Evolutionary conservation across 1,140 invertebrate species (phyloP).

Genomic region (Liolophura sinensis): DNA sequence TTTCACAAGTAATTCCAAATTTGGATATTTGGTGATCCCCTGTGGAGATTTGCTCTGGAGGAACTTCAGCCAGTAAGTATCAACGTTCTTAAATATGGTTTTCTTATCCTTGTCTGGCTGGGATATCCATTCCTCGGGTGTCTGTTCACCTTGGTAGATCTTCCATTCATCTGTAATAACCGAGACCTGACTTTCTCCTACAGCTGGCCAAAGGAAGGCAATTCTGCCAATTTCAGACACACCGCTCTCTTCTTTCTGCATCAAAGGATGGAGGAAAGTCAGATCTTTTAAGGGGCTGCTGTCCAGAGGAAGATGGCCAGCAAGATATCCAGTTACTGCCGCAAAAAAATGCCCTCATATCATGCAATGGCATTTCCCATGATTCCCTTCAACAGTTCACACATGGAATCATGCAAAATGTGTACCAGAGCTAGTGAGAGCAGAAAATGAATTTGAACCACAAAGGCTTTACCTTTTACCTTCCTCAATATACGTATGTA

Average conservation of each 20-base stretch:
- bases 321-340: constrained; percentile 12
- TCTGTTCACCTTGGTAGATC: constrained; percentile 11
- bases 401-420: constrained; percentile 17
- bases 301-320: constrained; percentile 12
- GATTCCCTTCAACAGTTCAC: constrained; percentile 15
- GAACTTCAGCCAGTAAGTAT: too few species aligned
- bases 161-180: constrained; percentile 28
- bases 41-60: too few species aligned
- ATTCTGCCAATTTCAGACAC: constrained; percentile 9
- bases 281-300: constrained; percentile 9
- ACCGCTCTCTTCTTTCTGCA: constrained; percentile 10
- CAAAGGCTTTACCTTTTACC: constrained; percentile 10
- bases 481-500: constrained; percentile 20
- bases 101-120: too few species aligned
- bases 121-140: constrained; percentile 13
- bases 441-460: constrained; percentile 22
- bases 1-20: too few species aligned
- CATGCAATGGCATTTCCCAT: constrained; percentile 12
- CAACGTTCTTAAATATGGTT: too few species aligned
- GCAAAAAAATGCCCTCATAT: constrained; percentile 15
- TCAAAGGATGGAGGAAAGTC: constrained; percentile 13
- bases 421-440: constrained; percentile 23
- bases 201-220: constrained; percentile 7
- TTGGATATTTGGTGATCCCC: too few species aligned
- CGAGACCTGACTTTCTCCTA: constrained; percentile 7